Percentiles rank a stretch among this genome's conserved stretches.
phyloP scores from a whole-genome alignment of 2,113 vertebrate species.

The Ovibos moschatus region DNA sequence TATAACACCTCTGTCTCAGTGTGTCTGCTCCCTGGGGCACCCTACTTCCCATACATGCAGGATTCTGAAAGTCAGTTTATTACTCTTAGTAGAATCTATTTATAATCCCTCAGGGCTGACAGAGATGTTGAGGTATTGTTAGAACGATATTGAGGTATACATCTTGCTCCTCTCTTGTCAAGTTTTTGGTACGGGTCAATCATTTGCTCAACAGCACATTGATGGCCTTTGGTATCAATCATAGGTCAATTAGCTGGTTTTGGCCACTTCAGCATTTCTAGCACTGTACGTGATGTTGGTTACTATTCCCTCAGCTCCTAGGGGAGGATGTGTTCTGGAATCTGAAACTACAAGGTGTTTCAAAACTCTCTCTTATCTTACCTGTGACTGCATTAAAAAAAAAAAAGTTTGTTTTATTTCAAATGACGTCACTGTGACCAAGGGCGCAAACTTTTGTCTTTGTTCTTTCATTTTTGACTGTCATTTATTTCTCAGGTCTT shows the following conservation, averaged over 20 bases:
- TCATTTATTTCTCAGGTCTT: background rate
- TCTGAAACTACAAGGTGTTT: background rate
- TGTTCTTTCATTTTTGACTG: background rate
- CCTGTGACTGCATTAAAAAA: background rate
- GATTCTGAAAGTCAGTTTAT: conserved; percentile 45
- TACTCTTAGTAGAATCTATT: conserved; percentile 17
- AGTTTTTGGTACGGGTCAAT: background rate
- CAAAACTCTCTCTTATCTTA: background rate
- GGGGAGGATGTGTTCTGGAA: background rate
- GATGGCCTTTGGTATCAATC: background rate
- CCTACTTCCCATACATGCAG: background rate
- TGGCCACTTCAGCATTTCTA: background rate
- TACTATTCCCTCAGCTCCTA: background rate
- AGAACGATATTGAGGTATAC: conserved; percentile 28
- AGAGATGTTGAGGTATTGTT: conserved; percentile 34
- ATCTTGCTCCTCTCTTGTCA: background rate
- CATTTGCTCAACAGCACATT: background rate
- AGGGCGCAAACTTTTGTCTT: background rate
- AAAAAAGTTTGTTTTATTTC: background rate
- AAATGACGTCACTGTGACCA: background rate
- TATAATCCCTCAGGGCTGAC: conserved; percentile 19
- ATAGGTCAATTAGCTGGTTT: background rate
- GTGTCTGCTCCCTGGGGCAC: background rate
- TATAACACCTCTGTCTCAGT: background rate
- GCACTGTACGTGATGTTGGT: background rate